Base-by-base conservation (phyloP, 2,113 vertebrate species). In the Osmerus eperlanus region DNA sequence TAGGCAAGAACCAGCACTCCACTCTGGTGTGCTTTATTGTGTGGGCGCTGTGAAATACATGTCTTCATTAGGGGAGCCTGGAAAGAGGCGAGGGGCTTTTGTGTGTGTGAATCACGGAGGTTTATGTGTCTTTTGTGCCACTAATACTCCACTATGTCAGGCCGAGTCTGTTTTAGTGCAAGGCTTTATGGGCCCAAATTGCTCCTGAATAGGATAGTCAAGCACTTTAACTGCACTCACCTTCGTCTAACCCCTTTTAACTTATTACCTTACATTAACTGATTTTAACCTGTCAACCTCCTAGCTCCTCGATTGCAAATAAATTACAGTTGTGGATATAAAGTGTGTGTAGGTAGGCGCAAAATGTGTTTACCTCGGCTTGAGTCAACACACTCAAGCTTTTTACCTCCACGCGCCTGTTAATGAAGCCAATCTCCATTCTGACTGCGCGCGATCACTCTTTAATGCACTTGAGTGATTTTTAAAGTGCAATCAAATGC, bases 191-290 rank as follows among this genome's bases (percentile, higher is more conserved):
- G 80, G 67, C 76, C 73, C 78, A 90, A 91, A 91, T 90, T 91
- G 89, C 83, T 74, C 74, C 60, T 78, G 84, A 87, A 91, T 86
- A 81, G 86, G 77, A 87, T 81, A 81, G 83, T 75, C 77, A 86
- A 89, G 89, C 87, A 89, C 87, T 89, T 90, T 83, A 87, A 53
- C 83, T 81, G 81, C 87, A 87, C 85, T 90, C 89, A 90, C 86
- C 85, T 83, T 74, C 83, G 51, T 78, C 78, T 83, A 83, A 84
- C 84, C 88, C 87, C 88, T 89, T 90, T 90, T 91, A 85, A 89
- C 88, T 89, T 84, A 91, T 92, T 91, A 90, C 83, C 89, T 88
- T 87, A 72, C 56, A 90, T 92, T 90, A 91, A 90, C 84, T 89
- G 81, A 67, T 83, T 86, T 70, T 75, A 89, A 87, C 85, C 82